phyloP scores from a whole-genome alignment of 2,888 invertebrate species.

The Apamea anceps region DNA sequence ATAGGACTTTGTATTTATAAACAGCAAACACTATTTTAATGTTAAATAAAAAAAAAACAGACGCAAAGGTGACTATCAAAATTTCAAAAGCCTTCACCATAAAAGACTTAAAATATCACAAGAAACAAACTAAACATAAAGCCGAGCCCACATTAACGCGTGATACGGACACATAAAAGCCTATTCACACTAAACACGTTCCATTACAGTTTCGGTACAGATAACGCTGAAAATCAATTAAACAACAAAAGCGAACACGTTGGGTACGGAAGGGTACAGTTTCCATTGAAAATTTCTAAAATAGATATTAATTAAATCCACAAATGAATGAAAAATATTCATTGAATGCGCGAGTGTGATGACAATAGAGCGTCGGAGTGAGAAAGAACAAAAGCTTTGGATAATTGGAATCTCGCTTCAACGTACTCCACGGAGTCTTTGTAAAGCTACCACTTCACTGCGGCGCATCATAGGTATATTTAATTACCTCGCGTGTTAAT shows the following conservation, averaged over 20 bases:
- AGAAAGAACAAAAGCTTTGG: constrained; percentile 68
- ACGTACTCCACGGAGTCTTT: constrained; percentile 61
- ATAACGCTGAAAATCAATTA: constrained; percentile 67
- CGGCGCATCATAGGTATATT: constrained; percentile 3
- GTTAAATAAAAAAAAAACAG: background rate
- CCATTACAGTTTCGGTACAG: constrained; percentile 57
- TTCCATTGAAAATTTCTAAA: constrained; percentile 64
- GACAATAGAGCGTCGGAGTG: constrained; percentile 64
- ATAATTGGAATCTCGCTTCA: constrained; percentile 72
- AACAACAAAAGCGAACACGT: constrained; percentile 64
- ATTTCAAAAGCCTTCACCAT: background rate
- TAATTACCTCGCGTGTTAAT: constrained; percentile 11
- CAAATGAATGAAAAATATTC: constrained; percentile 71
- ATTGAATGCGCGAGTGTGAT: constrained; percentile 65
- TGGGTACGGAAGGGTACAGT: constrained; percentile 65
- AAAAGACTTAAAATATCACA: constrained; percentile 27
- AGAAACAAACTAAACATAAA: constrained; percentile 17
- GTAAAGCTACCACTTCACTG: constrained; percentile 42
- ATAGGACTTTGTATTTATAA: background rate
- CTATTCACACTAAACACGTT: constrained; percentile 52
- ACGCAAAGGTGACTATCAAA: background rate
- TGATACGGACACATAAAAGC: constrained; percentile 48
- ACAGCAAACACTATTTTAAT: background rate
- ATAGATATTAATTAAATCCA: constrained; percentile 70
- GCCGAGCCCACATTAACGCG: constrained; percentile 13